Evolutionary conservation across 2,888 invertebrate species (phyloP), one percentile per base, ranked within the genome.

Genomic region (Tinea semifulvella): DNA sequence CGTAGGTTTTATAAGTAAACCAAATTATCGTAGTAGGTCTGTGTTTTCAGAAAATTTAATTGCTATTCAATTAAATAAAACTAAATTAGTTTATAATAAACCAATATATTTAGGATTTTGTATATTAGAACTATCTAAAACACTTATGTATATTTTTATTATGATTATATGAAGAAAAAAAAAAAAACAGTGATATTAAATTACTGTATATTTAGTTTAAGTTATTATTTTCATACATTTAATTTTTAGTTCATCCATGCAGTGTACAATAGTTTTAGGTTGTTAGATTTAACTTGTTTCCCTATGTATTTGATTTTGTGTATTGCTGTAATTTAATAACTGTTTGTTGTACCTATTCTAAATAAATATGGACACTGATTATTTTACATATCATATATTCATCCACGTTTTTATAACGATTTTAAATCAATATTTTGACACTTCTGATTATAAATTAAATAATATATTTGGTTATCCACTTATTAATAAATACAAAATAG

Each of bases 11-110:
- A 56, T 56, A 25, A 49, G 52, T 14, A 44, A 44, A 39, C 54
- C 61, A 1, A 58, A 64, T 49, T 68, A 65, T 51, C 56, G 63
- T 22, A 60, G 54, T 46, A 19, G 53, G 3, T 54, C 52, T 5
- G 51, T 63, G 43, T 61, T 65, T 50, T 48, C 50, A 19, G 56
- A 64, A 53, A 54, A 58, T 49, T 49, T 66, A 11, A 56, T 61
- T 10, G 56, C 60, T 7, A 35, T 28, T n/a, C 50, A 53, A 38
- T 36, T 52, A 14, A 8, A 46, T 17, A 50, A 46, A 44, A 47
- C 45, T 1, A 51, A 51, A 49, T 8, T 51, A 20, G 20, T 48
- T 11, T 47, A 51, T 39, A 44, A 53, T 42, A 51, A 54, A 48
- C 52, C 53, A 2, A 52, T 52, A 14, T 53, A 51, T 45, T 45